Evolutionary conservation across 2,113 vertebrate genomes (phyloP), one percentile per base, ranked within the genome.

Genomic region (Chiloscyllium plagiosum): DNA sequence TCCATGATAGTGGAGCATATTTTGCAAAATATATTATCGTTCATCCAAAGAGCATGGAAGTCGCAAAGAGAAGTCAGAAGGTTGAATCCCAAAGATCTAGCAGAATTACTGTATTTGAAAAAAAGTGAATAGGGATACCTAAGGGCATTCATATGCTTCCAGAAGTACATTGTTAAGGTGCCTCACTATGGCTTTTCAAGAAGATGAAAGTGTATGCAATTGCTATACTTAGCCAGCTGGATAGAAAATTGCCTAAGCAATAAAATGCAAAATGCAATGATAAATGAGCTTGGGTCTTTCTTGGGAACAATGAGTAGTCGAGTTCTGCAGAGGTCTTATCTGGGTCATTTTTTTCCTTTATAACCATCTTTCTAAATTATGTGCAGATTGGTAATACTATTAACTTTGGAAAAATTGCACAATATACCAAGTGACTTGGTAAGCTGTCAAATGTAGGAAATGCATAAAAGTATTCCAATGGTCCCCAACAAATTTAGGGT

Each of bases 251-350:
- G 61, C 33, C 37, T 37, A 19, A 92, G 61, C 61, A 66, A 93
- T 66, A 93, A 93, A 66, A 10, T 24, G 89, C 17, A 22, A 61
- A 93, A 93, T 17, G 61, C 17, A 37, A 93, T 66, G 89, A 68
- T 37, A 93, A 93, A 93, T 93, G 89, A 92, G 66, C 89, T 66
- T 37, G 61, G 56, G 65, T 92, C 61, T 92, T 92, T 92, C 89
- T 92, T 20, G 56, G 56, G 33, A n/a, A 20, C n/a, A 12, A 17
- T 66, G 17, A 68, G 17, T 22, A 65, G 5, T 22, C 5, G 33
- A 37, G 33, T 66, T 93, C 61, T 93, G 61, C 61, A 37, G 89
- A 66, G 89, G n/a, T 66, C 89, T 68, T 93, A 66, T 66, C 61
- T 93, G 33, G 56, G 89, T 37, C 89, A 93, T 26, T 33, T 66